Base-by-base conservation (phyloP, 2,113 vertebrate species). In the Corythornis cristatus region DNA sequence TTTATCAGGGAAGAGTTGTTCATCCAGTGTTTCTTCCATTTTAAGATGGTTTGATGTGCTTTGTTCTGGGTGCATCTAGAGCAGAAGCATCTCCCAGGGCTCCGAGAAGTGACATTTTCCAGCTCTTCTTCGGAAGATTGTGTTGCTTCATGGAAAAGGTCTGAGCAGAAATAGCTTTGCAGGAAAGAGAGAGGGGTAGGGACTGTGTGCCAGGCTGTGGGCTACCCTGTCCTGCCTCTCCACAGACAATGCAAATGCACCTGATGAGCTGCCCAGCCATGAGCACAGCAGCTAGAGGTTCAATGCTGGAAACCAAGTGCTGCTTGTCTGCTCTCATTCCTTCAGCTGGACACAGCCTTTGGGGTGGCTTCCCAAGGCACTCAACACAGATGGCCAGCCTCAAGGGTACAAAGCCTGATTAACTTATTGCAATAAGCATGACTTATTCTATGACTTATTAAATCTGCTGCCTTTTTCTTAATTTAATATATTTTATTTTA, bases 201-300 rank as follows among this genome's bases (percentile, higher is more conserved):
- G 4, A 17, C 40, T n/a, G 35, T 7, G 26, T 58, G 50, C 15
- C 19, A 9, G 22, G 12, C 46, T 51, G 37, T 1, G 1, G 13
- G 28, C 53, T 51, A 12, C 20, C 62, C 51, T 19, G 42, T 33
- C 3, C 0, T 13, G 23, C 31, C 70, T 40, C n/a, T 11, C 43
- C 0, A 6, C 48, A 29, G 61, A 20, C 0, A 6, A 18, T 25
- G 35, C 11, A 17, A 22, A 26, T 2, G 1, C 3, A 9, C 23
- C 51, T 3, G 6, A 5, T 5, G 70, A 48, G 8, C 31, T 0
- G 0, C 54, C 25, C 5, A 3, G 51, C 45, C 11, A 0, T 0
- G 15, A 35, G n/a, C 43, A 4, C 21, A 43, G 65, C 56, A 68
- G 40, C 5, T 40, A 53, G 7, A 84, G 42, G 8, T 33, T 45